These are phyloP conservation scores for Cheiracanthium punctorium DNA, from an alignment of 2,888 invertebrate genomes.

Conservation along the genomic window DNA sequence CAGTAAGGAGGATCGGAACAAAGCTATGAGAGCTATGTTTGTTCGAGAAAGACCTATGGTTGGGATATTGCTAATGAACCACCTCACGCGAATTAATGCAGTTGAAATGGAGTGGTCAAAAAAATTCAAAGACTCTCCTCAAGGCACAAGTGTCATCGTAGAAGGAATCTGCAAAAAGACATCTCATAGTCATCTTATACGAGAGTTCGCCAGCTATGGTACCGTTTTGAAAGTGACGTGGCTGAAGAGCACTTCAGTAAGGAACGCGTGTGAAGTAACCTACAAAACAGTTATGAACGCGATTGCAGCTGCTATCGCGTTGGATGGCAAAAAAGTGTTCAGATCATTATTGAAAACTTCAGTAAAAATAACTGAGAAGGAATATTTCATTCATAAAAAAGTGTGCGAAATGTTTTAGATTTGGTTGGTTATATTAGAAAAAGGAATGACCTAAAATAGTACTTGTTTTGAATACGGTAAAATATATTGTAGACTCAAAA, in stretches of 20 bases:
- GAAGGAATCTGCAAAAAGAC: not conserved
- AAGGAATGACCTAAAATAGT: no score
- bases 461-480: no score
- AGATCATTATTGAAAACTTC: not conserved
- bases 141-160: not conserved
- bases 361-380: not conserved
- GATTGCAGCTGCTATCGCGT: not conserved
- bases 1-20: not conserved
- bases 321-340: not conserved
- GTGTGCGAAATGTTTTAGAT: not conserved
- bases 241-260: not conserved
- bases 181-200: not conserved
- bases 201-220: not conserved
- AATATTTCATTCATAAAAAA: not conserved
- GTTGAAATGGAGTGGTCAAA: not conserved
- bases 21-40: not conserved
- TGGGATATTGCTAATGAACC: not conserved
- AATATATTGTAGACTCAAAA: no score
- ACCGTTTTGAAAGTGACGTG: not conserved
- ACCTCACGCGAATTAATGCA: not conserved
- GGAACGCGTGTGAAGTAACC: not conserved
- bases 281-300: not conserved
- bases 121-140: not conserved
- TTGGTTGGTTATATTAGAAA: no score
- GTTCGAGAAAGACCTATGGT: not conserved